Evolutionary conservation across 2,888 invertebrate species (phyloP), one percentile per base, ranked within the genome.

Genomic region (Microplitis deprimator): DNA sequence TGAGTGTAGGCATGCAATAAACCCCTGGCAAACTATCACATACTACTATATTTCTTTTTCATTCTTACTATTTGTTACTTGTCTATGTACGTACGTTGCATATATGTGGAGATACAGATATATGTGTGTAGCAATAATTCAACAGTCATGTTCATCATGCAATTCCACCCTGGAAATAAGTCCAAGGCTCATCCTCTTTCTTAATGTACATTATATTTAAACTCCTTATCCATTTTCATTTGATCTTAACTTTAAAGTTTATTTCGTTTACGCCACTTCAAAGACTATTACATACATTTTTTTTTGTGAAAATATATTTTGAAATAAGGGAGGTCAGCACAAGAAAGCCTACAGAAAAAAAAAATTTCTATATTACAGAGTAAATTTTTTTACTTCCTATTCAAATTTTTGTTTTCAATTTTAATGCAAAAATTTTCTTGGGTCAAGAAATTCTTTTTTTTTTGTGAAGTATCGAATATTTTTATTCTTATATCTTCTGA

Each of bases 131-230:
- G 67, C 67, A 67, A 67, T 67, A 67, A 38, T 20, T 67, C 50
- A 50, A 50, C 50, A 50, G 67, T 20, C 67, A 38, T 67, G 38
- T 8, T 38, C 39, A 38, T 67, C 50, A 38, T 38, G 29, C 17
- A 13, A 73, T 73, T 77, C 73, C 73, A 73, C 70, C 77, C 73
- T 77, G 68, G 73, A 69, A 73, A 77, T 73, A 41, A 69, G 77
- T 41, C 69, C 77, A 77, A 77, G 77, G 77, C 68, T 73, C 73
- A 77, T 77, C 73, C 73, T 73, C 10, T 72, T 72, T 29, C 77
- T 50, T 73, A 73, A 73, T 76, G 38, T 60, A 41, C n/a, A 29
- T 29, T 29, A 59, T 70, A 70, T 68, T 68, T 41, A 68, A 41
- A 41, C 5, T 41, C 8, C 50, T 68, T 16, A 17, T 41, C 20